Evolutionary conservation across 2,888 invertebrate species (phyloP).

Genomic region (Drosophila meridionalis): DNA sequence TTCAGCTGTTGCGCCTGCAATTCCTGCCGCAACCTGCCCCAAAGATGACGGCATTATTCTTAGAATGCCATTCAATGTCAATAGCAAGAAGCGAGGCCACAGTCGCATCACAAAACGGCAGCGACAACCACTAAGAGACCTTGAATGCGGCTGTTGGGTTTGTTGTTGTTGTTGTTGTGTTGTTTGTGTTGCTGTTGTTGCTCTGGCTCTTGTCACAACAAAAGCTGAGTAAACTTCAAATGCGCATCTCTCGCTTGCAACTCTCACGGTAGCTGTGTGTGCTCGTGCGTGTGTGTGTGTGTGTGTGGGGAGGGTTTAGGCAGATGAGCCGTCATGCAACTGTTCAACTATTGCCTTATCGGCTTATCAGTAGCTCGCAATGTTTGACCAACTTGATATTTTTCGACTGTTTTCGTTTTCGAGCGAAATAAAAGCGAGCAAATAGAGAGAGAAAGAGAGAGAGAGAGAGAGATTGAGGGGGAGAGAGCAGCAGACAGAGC

Average conservation of each 20-base stretch:
- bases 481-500: too few species aligned
- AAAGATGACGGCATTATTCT: slow-evolving; percentile 40
- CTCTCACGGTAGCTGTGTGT: slow-evolving; percentile 65
- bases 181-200: slow-evolving; percentile 12
- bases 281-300: not conserved
- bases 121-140: slow-evolving; percentile 32
- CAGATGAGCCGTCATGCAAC: slow-evolving; percentile 22
- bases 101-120: slow-evolving; percentile 21
- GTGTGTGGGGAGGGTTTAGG: not conserved
- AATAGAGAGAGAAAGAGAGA: slow-evolving; percentile 31
- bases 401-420: slow-evolving; percentile 41
- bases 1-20: slow-evolving; percentile 33
- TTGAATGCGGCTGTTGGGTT: slow-evolving; percentile 22
- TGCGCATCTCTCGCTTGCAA: slow-evolving; percentile 45
- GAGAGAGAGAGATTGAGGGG: too few species aligned
- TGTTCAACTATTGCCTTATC: slow-evolving; percentile 66
- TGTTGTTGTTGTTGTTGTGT: slow-evolving; percentile 10
- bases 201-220: slow-evolving; percentile 38
- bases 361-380: slow-evolving; percentile 59
- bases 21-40: slow-evolving; percentile 50
- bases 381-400: slow-evolving; percentile 63
- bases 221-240: slow-evolving; percentile 63
- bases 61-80: slow-evolving; percentile 48
- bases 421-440: slow-evolving; percentile 41
- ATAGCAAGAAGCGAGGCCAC: slow-evolving; percentile 32